A percentile compares a stretch with the other conserved stretches of the same genome.
Evolutionary conservation across 37 sponge, comb jelly and placozoan genomes (phyloP).

Genomic region (Ephydatia muelleri): DNA sequence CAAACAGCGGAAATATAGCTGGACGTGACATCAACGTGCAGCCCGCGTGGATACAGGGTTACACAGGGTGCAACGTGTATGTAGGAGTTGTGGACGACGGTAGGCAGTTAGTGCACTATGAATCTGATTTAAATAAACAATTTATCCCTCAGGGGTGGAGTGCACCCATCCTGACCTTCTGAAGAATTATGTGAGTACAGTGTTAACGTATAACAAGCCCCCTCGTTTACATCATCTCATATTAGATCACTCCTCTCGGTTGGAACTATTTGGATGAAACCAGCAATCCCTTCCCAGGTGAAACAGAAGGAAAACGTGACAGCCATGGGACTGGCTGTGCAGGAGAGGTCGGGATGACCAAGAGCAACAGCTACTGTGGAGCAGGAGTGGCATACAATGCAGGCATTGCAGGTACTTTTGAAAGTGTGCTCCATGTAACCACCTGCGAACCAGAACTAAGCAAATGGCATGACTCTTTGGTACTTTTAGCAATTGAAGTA

Average conservation of each 20-base stretch:
- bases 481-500: too few species aligned
- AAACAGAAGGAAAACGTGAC: slow-evolving; percentile 75
- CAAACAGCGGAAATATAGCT: neutral
- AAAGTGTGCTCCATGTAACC: too few species aligned
- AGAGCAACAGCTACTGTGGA: slow-evolving; percentile 65
- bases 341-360: slow-evolving; percentile 71
- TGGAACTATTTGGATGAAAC: neutral
- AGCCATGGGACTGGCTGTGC: slow-evolving; percentile 90
- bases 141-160: slow-evolving; percentile 63
- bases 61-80: slow-evolving; percentile 67
- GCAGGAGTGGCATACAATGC: slow-evolving; percentile 79
- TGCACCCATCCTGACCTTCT: slow-evolving; percentile 67
- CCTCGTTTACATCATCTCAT: neutral
- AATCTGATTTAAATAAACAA: too few species aligned
- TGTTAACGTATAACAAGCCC: neutral
- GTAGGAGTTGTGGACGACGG: slow-evolving; percentile 80
- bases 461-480: too few species aligned
- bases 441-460: too few species aligned
- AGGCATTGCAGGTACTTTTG: slow-evolving; percentile 85
- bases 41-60: slow-evolving; percentile 81
- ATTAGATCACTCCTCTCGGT: neutral
- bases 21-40: slow-evolving; percentile 60
- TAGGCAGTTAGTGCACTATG: neutral
- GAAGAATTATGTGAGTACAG: slow-evolving; percentile 70
- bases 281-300: slow-evolving; percentile 66